Conservation (phyloP, 2,113 vertebrate species). For the Gasterosteus aculeatus region DNA sequence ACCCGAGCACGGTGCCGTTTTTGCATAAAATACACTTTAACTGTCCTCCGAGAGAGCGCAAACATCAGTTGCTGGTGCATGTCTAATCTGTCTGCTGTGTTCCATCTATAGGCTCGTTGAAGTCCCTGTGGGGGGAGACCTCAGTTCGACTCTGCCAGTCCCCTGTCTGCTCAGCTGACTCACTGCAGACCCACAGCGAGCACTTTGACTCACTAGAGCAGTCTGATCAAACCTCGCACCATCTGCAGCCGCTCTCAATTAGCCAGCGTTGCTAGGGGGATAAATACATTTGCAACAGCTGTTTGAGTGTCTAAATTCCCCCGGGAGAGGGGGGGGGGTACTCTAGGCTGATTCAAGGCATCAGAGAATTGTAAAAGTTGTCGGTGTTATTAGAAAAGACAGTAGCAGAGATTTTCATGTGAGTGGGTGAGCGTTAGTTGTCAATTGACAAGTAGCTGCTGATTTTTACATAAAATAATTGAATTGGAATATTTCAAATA, state of each 20-base stretch:
- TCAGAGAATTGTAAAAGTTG: slow-evolving; percentile 41
- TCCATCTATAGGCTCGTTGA: slow-evolving; percentile 27
- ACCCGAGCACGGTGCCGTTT: too few relatives aligned
- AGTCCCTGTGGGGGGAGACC: slow-evolving; percentile 44
- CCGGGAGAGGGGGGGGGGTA: slow-evolving; percentile 32
- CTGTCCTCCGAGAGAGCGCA: slow-evolving; percentile 12
- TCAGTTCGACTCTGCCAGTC: slow-evolving; percentile 44
- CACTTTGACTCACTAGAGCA: slow-evolving; percentile 41
- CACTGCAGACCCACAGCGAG: slow-evolving; percentile 30
- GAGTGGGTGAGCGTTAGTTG: slow-evolving; percentile 2
- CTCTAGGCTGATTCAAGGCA: slow-evolving; percentile 36
- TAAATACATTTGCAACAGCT: slow-evolving; percentile 70
- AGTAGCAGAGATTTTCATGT: not conserved
- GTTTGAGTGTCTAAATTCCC: slow-evolving; percentile 58
- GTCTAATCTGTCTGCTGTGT: slow-evolving; percentile 33
- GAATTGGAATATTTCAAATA: not conserved
- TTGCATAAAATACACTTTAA: slow-evolving; percentile 26
- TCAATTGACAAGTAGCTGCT: not conserved
- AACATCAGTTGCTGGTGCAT: slow-evolving; percentile 7
- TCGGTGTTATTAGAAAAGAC: not conserved
- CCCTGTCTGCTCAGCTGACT: slow-evolving; percentile 35
- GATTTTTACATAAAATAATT: slow-evolving; percentile 1
- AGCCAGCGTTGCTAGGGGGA: slow-evolving; percentile 63
- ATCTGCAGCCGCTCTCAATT: slow-evolving; percentile 70
- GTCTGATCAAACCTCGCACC: slow-evolving; percentile 56